Evolutionary conservation across 2,113 vertebrate species (phyloP), one percentile per base, ranked within the genome.

Genomic region (Hippolais icterina): DNA sequence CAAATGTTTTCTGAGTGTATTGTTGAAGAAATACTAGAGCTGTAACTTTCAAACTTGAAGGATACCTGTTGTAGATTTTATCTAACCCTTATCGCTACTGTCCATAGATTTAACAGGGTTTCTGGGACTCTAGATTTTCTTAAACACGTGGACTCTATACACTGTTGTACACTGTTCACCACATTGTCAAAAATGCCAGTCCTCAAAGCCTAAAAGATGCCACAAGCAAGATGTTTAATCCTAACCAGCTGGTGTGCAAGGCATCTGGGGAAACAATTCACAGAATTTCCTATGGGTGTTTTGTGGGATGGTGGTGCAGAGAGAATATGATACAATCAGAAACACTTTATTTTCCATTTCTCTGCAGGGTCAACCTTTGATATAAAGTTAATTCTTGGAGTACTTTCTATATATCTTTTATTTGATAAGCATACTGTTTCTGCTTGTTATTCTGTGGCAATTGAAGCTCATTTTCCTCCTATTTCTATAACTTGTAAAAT

Each of bases 221-320:
- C 60, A 23, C 44, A 41, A 93, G 89, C 91, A 91, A 87, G 35
- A 87, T 75, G 52, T 78, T 92, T 92, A 92, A 93, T 94, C 86
- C 83, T 89, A 74, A 88, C 72, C 94, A 94, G 47, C 91, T 97
- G 94, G 76, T 92, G 91, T 87, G 41, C 72, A 84, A 88, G 47
- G 86, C 72, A 78, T 93, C 64, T 91, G 60, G 86, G 86, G 91
- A 96, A 95, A 64, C 60, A 92, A 93, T 91, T 87, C 76, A 56
- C 83, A 84, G 89, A 95, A 94, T 96, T 92, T 86, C 64, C 47
- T 66, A 6, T 64, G 80, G 76, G 86, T 69, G 29, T 94, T 90
- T 80, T 28, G 17, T 47, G 78, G 71, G 37, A 31, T 19, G 46
- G 27, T 35, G 49, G n/a, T 68, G 53, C 49, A 75, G 33, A 65